phyloP scores from a whole-genome alignment of 2,113 vertebrate species.

The Labeo catla region DNA sequence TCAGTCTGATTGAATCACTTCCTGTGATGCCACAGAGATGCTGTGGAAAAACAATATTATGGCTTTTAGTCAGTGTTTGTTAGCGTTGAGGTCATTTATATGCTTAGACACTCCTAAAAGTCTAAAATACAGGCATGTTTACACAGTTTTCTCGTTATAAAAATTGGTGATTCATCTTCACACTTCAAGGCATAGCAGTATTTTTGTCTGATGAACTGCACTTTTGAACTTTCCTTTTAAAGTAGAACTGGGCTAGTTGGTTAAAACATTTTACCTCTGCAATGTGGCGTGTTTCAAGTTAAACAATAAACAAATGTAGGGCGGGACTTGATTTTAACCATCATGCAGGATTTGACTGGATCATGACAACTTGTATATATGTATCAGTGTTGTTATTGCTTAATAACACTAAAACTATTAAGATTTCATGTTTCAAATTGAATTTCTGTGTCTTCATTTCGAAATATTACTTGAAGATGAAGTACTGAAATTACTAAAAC shows the following conservation, averaged over 20 bases:
- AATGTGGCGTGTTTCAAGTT: background rate
- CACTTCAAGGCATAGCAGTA: background rate
- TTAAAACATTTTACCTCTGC: background rate
- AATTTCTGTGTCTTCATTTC: no score
- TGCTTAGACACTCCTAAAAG: background rate
- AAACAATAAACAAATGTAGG: background rate
- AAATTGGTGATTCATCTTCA: slow-evolving; percentile 2
- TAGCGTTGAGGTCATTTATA: background rate
- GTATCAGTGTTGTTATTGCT: background rate
- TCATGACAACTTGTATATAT: background rate
- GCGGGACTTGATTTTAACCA: background rate
- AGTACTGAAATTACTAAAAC: no score
- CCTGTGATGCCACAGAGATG: background rate
- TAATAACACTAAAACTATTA: no score
- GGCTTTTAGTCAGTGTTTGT: background rate
- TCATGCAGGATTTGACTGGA: background rate
- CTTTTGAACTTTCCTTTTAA: background rate
- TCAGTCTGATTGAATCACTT: background rate
- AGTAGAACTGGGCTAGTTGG: background rate
- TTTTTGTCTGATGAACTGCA: background rate
- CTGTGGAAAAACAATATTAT: background rate
- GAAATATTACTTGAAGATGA: background rate
- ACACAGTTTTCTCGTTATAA: background rate
- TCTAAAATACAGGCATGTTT: background rate
- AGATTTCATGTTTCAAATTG: no score